A percentile compares a stretch with the other conserved stretches of the same genome.
Conservation (phyloP, 37 sponge, comb jelly and placozoan genomes). For the Hormiphora californensis region DNA sequence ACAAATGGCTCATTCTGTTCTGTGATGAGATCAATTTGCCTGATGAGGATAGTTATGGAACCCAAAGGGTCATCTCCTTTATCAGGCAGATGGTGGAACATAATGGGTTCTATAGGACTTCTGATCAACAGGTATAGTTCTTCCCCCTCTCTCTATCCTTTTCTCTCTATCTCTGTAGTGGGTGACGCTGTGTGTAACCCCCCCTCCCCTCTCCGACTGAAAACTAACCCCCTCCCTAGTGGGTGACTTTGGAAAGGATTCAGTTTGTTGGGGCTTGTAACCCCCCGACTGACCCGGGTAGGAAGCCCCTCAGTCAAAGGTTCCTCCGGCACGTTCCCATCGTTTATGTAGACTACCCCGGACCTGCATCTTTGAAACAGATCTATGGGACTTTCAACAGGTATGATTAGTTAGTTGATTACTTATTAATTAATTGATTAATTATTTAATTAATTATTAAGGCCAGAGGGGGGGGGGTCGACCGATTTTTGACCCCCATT, state of each 20-base stretch:
- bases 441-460: no score
- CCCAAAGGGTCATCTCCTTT: slow-evolving; percentile 94
- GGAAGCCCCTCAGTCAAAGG: slow-evolving; percentile 88
- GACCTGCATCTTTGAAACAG: slow-evolving; percentile 79
- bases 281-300: slow-evolving; percentile 95
- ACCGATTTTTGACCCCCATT: no score
- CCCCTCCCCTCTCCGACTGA: no score
- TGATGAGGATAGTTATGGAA: slow-evolving; percentile 85
- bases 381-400: slow-evolving; percentile 98
- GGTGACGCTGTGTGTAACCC: no score
- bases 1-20: slow-evolving; percentile 98
- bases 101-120: slow-evolving; percentile 86
- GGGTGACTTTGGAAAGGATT: slow-evolving; percentile 83
- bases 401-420: no score
- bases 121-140: slow-evolving; percentile 74
- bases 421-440: no score
- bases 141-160: no score
- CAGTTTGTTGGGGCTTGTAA: slow-evolving; percentile 98
- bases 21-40: slow-evolving; percentile 99
- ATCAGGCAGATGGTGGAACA: slow-evolving; percentile 93
- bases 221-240: slow-evolving; percentile 28
- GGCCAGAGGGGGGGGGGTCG: no score
- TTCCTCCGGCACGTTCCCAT: slow-evolving; percentile 97
- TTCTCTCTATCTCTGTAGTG: no score
- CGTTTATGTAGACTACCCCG: slow-evolving; percentile 97